phyloP scores from a whole-genome alignment of 2,888 invertebrate species.

The Bhutanitis thaidina region DNA sequence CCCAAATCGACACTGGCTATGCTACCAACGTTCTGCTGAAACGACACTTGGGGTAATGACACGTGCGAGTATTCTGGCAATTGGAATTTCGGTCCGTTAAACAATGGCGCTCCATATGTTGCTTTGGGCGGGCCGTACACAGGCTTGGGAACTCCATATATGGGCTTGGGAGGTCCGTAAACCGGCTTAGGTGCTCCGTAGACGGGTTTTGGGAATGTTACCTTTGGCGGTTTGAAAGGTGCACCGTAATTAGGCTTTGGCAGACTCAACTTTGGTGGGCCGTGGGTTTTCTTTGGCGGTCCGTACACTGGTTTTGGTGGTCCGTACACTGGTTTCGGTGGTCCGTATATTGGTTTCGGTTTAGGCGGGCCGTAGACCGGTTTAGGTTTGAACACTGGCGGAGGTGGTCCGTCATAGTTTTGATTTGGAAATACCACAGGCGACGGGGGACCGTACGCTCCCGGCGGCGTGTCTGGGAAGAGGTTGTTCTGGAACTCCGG shows the following conservation, averaged over 20 bases:
- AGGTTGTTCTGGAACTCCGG: conserved; percentile 59
- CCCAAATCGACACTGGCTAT: conserved; percentile 44
- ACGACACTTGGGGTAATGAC: conserved; percentile 24
- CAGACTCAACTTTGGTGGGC: conserved; percentile 58
- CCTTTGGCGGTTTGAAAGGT: conserved; percentile 44
- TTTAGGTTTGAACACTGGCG: conserved; percentile 60
- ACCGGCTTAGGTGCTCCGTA: conserved; percentile 55
- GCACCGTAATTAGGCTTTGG: conserved; percentile 63
- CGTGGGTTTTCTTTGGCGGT: conserved; percentile 59
- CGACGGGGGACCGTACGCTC: conserved; percentile 74
- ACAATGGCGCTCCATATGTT: conserved; percentile 43
- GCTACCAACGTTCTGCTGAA: conserved; percentile 27
- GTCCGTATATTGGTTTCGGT: conserved; percentile 55
- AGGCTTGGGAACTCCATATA: conserved; percentile 71
- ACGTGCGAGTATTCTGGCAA: conserved; percentile 35
- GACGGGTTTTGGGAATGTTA: conserved; percentile 49
- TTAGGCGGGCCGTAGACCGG: conserved; percentile 58
- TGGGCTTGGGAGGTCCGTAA: conserved; percentile 44
- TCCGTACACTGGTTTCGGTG: conserved; percentile 59
- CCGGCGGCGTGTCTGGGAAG: conserved; percentile 51
- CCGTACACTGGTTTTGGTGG: conserved; percentile 60
- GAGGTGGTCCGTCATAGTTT: conserved; percentile 74
- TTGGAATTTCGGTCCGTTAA: conserved; percentile 33
- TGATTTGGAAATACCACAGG: conserved; percentile 62
- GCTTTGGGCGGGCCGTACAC: conserved; percentile 56